A percentile compares a stretch with the other conserved stretches of the same genome.
Evolutionary conservation across 2,113 vertebrate genomes (phyloP).

Genomic region (Lampris megalopsis): DNA sequence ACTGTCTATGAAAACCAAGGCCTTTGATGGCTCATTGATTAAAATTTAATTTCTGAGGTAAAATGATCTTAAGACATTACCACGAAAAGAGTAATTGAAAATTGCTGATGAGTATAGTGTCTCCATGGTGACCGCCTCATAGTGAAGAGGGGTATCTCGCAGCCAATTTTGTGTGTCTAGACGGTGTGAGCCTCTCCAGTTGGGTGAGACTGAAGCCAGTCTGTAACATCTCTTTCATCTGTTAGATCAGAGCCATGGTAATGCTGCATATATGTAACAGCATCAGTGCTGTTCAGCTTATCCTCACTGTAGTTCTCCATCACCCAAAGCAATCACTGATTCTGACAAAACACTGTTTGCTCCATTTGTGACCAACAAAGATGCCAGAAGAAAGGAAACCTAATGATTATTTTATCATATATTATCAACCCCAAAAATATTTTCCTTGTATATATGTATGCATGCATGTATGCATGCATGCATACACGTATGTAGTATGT

Average conservation of each 20-base stretch:
- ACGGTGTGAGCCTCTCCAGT: conserved; percentile 60
- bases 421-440: no score
- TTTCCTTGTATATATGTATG: no score
- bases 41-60: conserved; percentile 62
- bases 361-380: conserved; percentile 39
- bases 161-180: conserved; percentile 63
- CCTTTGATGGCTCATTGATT: conserved; percentile 57
- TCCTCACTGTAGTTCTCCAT: conserved; percentile 35
- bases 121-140: conserved; percentile 70
- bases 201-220: conserved; percentile 52
- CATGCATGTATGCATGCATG: no score
- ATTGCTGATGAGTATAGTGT: conserved; percentile 60
- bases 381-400: conserved; percentile 45
- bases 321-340: conserved; percentile 50
- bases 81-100: conserved; percentile 58
- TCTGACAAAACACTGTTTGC: conserved; percentile 26
- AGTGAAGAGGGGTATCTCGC: conserved; percentile 54
- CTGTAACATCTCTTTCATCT: conserved; percentile 67
- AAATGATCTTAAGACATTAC: conserved; percentile 61
- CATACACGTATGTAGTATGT: no score
- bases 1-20: conserved; percentile 17
- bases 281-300: conserved; percentile 56
- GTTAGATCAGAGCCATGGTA: conserved; percentile 74
- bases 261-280: conserved; percentile 55
- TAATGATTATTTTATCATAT: conserved; percentile 9